Evolutionary conservation across 2,113 vertebrate genomes (phyloP).

Genomic region (Apus apus): DNA sequence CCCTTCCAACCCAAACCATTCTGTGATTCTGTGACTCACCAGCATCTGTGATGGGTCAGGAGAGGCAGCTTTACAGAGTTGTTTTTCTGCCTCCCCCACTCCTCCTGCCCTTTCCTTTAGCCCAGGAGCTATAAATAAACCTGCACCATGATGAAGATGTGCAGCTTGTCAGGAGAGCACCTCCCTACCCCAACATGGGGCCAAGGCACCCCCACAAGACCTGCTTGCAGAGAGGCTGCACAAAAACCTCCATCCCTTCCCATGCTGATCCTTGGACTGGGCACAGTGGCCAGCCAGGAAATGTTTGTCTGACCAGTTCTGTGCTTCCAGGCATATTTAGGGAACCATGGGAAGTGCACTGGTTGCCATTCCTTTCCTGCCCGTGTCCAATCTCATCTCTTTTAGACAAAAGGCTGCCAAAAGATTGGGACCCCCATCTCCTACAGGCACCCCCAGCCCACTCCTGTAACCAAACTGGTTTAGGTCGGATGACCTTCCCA

Average conservation of each 20-base stretch:
- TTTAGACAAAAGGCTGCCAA: not conserved
- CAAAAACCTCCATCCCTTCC: not conserved
- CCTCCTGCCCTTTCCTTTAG: not conserved
- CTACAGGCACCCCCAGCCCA: not conserved
- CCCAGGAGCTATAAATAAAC: not conserved
- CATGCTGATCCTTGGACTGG: not conserved
- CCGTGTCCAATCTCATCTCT: not conserved
- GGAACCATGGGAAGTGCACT: not conserved
- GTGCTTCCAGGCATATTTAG: not conserved
- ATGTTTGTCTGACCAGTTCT: not conserved
- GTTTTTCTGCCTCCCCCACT: not conserved
- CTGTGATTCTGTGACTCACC: too few species aligned
- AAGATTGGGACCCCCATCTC: not conserved
- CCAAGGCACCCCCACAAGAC: accelerated
- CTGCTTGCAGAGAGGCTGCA: not conserved
- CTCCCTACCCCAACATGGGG: not conserved
- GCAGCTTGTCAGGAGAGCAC: not conserved
- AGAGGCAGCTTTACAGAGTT: not conserved
- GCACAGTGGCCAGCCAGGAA: not conserved
- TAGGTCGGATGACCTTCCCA: not conserved
- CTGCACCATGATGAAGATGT: not conserved
- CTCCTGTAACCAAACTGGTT: not conserved
- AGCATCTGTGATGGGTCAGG: not conserved
- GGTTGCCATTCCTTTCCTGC: not conserved
- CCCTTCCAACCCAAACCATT: too few species aligned